These are phyloP conservation scores for Redunca redunca DNA, from an alignment of 2,113 vertebrate species.

Conservation along the genomic window DNA sequence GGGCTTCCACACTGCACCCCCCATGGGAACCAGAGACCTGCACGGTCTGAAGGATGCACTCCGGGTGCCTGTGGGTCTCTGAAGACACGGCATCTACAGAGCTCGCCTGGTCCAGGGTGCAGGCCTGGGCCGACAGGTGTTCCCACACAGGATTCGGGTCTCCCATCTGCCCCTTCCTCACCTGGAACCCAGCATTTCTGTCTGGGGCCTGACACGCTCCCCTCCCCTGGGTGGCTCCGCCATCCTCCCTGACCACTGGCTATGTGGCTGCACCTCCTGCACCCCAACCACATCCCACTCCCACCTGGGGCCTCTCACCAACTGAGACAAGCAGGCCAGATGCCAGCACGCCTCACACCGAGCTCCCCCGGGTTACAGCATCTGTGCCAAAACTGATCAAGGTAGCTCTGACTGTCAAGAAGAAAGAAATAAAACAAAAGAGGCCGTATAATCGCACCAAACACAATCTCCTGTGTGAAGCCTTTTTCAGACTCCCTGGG, in stretches of 20 bases:
- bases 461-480: background rate
- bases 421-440: background rate
- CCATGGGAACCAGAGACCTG: background rate
- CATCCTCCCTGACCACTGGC: background rate
- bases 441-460: background rate
- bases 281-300: background rate
- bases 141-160: background rate
- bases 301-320: background rate
- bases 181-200: background rate
- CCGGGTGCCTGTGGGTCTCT: background rate
- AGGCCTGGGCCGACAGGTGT: background rate
- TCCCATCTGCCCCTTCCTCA: background rate
- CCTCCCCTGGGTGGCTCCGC: background rate
- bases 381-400: background rate
- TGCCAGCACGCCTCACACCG: background rate
- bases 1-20: background rate
- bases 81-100: fast-evolving
- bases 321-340: background rate
- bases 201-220: background rate
- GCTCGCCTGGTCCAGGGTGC: no score
- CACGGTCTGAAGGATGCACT: background rate
- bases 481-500: background rate
- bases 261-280: background rate
- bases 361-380: background rate
- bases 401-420: background rate